Percentiles rank a stretch among this genome's conserved stretches.
These are phyloP conservation scores for Acleris literana DNA, from an alignment of 2,888 invertebrate species.

Conservation along the genomic window DNA sequence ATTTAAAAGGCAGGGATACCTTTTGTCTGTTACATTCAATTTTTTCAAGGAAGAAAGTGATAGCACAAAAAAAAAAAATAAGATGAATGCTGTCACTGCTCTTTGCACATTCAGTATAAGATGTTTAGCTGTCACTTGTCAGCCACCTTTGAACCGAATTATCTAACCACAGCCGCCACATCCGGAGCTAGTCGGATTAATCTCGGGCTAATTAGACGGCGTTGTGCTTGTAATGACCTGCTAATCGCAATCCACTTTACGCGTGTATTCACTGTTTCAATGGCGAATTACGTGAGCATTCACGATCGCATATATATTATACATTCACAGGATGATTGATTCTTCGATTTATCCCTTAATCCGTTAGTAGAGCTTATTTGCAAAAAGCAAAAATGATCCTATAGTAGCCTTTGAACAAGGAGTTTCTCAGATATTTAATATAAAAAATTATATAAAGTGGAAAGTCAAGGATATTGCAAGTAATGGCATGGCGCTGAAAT, in stretches of 20 bases:
- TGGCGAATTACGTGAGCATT: slow-evolving; percentile 23
- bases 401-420: no score
- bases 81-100: no score
- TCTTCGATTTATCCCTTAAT: background rate
- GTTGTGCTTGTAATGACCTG: slow-evolving; percentile 64
- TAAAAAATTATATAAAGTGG: no score
- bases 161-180: slow-evolving; percentile 12
- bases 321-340: background rate
- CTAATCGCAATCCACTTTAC: slow-evolving; percentile 53
- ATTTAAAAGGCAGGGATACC: background rate
- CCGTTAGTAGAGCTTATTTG: background rate
- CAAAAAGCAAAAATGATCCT: no score
- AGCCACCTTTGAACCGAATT: slow-evolving; percentile 17
- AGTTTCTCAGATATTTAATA: no score
- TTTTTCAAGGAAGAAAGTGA: no score
- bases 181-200: slow-evolving; percentile 43
- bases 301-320: slow-evolving; percentile 2
- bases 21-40: background rate
- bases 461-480: no score
- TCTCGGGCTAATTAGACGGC: slow-evolving; percentile 65
- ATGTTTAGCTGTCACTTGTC: background rate
- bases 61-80: no score
- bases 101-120: no score
- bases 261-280: slow-evolving; percentile 44
- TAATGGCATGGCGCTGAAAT: no score